Evolutionary conservation across 1,140 invertebrate genomes (phyloP), one percentile per base, ranked within the genome.

Genomic region (Caenorhabditis briggsae): DNA sequence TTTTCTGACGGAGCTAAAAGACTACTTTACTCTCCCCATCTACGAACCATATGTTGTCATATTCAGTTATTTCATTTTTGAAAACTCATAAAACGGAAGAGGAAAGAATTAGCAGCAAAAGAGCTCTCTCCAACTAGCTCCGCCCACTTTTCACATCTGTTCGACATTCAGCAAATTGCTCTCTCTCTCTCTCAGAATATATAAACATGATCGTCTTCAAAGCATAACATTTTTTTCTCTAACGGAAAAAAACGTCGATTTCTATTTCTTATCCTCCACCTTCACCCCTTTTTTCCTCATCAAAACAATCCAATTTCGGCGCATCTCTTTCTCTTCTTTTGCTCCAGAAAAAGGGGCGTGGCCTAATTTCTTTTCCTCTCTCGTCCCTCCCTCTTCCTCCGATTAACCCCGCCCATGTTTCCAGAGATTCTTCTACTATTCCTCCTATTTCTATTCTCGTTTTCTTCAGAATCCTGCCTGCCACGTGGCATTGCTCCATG

Each of bases 401-500:
- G n/a, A 58, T n/a, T 33, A 5, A 11, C 33, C 11, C 18, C 7
- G 1, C 33, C 11, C 61, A 9, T 25, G 8, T 33, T 65, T 65
- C 20, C 61, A 65, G 61, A 65, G 11, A 7, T 65, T 11, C 33
- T 8, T 33, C 33, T 33, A 33, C 33, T 33, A 2, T 33, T 33
- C 33, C 33, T 33, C 33, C 33, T 33, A 33, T 33, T 25, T 53
- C 50, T 53, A 8, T 11, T 53, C 50, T 53, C 50, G 11, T 53
- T 16, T 53, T 33, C 33, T 53, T 11, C 50, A 53, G 50, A 53
- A 14, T 58, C n/a, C 16, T n/a, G 20, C 18, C 20, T 14, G 41
- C 65, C 65, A 74, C 43, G 65, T 74, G 65, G 65, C 65, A 74
- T 74, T 74, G 41, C 65, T 78, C 70, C 70, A 78, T 78, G 70